Percentiles rank a stretch among this genome's conserved stretches.
phyloP scores from a whole-genome alignment of 2,888 invertebrate species.

The Cephus sareptanus region DNA sequence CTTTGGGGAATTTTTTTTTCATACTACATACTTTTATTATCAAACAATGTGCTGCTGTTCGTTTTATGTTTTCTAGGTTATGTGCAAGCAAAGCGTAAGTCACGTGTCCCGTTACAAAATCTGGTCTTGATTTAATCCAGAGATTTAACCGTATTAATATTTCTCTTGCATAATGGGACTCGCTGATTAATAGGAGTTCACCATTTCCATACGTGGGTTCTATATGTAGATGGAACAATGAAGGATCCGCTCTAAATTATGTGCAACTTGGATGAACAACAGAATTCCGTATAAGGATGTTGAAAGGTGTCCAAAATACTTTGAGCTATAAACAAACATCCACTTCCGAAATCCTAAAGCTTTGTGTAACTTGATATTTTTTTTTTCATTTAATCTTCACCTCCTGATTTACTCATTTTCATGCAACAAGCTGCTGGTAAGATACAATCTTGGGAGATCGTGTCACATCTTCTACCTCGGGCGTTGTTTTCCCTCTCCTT shows the following conservation, averaged over 20 bases:
- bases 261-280: background rate
- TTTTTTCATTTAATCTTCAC: background rate
- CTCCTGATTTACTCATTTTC: background rate
- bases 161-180: no score
- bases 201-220: background rate
- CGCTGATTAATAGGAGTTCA: background rate
- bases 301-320: background rate
- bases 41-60: no score
- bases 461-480: background rate
- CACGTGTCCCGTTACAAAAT: background rate
- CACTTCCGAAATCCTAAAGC: background rate
- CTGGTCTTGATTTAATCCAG: background rate
- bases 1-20: background rate
- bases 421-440: background rate
- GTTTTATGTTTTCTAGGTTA: background rate
- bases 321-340: background rate
- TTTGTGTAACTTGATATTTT: background rate
- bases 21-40: background rate
- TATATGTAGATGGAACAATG: background rate
- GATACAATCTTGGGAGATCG: background rate
- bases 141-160: no score
- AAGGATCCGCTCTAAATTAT: background rate
- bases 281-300: background rate
- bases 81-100: background rate
- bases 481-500: conserved; percentile 14